Percentiles rank a stretch among this genome's conserved stretches.
Evolutionary conservation across 2,797 vertebrate species (phyloP).

Genomic region (Chaenodraco wilsoni): DNA sequence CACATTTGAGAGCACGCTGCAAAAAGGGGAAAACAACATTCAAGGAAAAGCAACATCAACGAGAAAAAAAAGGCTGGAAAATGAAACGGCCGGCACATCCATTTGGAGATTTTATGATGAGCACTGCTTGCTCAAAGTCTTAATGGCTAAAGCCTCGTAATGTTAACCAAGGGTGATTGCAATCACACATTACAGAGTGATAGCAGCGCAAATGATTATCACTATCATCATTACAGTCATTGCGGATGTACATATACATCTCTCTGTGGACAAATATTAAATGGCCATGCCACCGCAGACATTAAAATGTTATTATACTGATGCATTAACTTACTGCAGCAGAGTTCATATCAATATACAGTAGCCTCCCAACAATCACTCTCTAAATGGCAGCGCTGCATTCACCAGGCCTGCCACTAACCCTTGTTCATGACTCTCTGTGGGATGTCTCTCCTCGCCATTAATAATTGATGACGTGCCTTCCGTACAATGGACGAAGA

Average conservation of each 20-base stretch:
- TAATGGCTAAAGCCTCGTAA: slow-evolving; percentile 86
- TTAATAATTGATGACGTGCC: slow-evolving; percentile 77
- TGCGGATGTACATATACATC: slow-evolving; percentile 79
- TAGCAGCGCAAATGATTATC: slow-evolving; percentile 80
- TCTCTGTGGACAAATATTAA: slow-evolving; percentile 77
- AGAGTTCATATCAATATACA: slow-evolving; percentile 74
- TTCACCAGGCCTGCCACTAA: slow-evolving; percentile 54
- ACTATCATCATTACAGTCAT: slow-evolving; percentile 81
- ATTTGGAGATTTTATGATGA: slow-evolving; percentile 78
- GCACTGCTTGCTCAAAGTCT: slow-evolving; percentile 82
- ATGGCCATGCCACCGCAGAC: slow-evolving; percentile 77
- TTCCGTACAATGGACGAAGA: slow-evolving; percentile 63
- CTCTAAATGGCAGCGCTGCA: slow-evolving; percentile 66
- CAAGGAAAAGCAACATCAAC: slow-evolving; percentile 45
- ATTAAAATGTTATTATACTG: slow-evolving; percentile 85
- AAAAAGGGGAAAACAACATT: slow-evolving; percentile 62
- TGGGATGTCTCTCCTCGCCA: slow-evolving; percentile 66
- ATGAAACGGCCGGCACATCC: slow-evolving; percentile 83
- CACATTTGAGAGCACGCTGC: slow-evolving; percentile 90
- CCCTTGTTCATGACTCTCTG: slow-evolving; percentile 60
- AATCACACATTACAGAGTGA: slow-evolving; percentile 76
- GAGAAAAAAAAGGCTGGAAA: slow-evolving; percentile 77
- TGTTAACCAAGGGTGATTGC: slow-evolving; percentile 81
- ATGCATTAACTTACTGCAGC: slow-evolving; percentile 76
- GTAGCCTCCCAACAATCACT: slow-evolving; percentile 66